Base-by-base conservation (phyloP, 2,888 invertebrate genomes). In the Leuctra nigra region DNA sequence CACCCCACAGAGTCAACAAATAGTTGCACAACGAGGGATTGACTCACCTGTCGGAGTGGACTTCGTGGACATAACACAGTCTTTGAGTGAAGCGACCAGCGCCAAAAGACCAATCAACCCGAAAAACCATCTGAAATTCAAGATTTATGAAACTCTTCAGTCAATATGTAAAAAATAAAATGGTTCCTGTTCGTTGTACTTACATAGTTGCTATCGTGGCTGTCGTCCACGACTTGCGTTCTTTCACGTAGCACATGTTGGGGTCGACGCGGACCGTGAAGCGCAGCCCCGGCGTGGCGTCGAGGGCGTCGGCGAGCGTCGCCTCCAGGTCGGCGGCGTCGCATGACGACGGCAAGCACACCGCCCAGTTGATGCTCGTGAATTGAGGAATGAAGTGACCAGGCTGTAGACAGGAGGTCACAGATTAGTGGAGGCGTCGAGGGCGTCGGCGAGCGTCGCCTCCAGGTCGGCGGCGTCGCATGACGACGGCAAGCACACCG, bases 301-400 rank as follows among this genome's bases (percentile, higher is more conserved):
- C 78, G 61, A 84, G 66, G 53, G 81, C 79, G 58, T 77, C 77
- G 62, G 77, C 77, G 61, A 85, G 67, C 59, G 82, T 70, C 62
- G 71, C 70, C 64, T 78, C 77, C 16, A 81, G 82, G 64, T 82
- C 80, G 44, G 77, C 74, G 20, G 78, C 74, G 18, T 77, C 73
- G 67, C 86, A 86, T 9, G 78, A 77, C 2, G 81, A 75, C 1
- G 86, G 86, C 48, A 86, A 73, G 66, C 86, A 86, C 18, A 85
- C 69, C 1, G 83, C 86, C 86, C 85, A 86, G 65, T 83, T 83
- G 62, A 81, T 73, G 61, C 83, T 81, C 22, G 83, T 81, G 71
- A 84, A 85, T 66, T 81, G 80, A 55, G 86, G 85, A 68, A 82
- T 77, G 70, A 85, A 84, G 73, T 86, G 84, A 69, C 81, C 82